Evolutionary conservation across 2,113 vertebrate genomes (phyloP).

Genomic region (Etheostoma spectabile): DNA sequence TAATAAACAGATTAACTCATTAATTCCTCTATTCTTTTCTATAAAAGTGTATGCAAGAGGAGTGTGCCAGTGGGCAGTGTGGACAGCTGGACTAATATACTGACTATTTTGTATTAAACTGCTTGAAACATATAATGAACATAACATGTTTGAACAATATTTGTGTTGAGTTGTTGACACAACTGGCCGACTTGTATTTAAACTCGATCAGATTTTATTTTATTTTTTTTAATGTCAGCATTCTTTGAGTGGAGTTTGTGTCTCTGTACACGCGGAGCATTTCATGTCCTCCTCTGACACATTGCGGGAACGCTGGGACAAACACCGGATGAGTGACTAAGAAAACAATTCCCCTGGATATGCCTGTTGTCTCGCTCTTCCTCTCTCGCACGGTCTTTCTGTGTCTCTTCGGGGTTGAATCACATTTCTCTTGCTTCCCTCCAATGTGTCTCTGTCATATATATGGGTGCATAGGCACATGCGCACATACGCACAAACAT

Average conservation of each 20-base stretch:
- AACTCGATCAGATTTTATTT: slow-evolving; percentile 41
- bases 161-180: slow-evolving; percentile 30
- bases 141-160: slow-evolving; percentile 1
- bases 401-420: slow-evolving; percentile 64
- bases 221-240: slow-evolving; percentile 54
- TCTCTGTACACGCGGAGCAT: slow-evolving; percentile 54
- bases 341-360: slow-evolving; percentile 77
- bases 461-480: slow-evolving; percentile 56
- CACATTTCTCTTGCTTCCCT: slow-evolving; percentile 64
- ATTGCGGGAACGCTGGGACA: slow-evolving; percentile 61
- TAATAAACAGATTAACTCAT: neutral
- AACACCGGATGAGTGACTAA: slow-evolving; percentile 74
- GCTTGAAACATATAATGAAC: neutral
- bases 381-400: slow-evolving; percentile 36
- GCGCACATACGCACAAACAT: slow-evolving; percentile 16
- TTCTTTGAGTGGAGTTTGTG: slow-evolving; percentile 38
- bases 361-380: slow-evolving; percentile 63
- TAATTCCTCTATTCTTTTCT: neutral
- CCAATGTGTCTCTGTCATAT: slow-evolving; percentile 71
- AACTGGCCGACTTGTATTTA: slow-evolving; percentile 57
- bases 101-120: neutral
- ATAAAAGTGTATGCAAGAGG: neutral
- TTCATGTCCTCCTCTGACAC: slow-evolving; percentile 68
- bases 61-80: neutral
- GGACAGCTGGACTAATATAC: neutral